phyloP scores from a whole-genome alignment of 2,113 vertebrate species.

The Notothenia rossii region DNA sequence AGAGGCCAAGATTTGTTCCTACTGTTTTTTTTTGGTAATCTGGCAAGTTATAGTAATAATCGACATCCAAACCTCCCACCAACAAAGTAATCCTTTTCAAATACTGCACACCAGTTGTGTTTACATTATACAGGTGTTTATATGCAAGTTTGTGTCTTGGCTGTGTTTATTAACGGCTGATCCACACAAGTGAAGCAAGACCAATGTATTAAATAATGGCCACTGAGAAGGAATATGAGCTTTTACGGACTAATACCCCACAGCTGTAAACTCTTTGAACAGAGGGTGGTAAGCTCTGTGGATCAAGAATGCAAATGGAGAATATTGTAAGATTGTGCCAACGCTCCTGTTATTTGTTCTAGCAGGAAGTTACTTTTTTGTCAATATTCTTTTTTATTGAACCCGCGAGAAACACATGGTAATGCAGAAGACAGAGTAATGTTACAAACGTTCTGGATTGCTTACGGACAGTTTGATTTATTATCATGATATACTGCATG shows the following conservation, averaged over 20 bases:
- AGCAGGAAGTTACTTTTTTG: neutral
- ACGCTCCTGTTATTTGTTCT: neutral
- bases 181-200: conserved; percentile 27
- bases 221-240: conserved; percentile 8
- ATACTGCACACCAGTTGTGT: neutral
- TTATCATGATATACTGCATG: conserved; percentile 15
- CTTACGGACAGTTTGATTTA: conserved; percentile 6
- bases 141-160: neutral
- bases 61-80: neutral
- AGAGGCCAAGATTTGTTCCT: neutral
- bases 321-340: neutral
- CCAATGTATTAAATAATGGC: conserved; percentile 19
- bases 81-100: neutral
- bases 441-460: neutral
- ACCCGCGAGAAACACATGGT: neutral
- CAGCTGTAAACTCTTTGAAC: conserved; percentile 10
- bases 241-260: neutral
- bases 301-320: neutral
- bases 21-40: neutral
- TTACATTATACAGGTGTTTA: neutral
- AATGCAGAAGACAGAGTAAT: neutral
- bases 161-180: conserved; percentile 19
- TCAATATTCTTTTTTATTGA: neutral
- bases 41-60: neutral
- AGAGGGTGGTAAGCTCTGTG: neutral